These are phyloP conservation scores for Clitarchus hookeri DNA, from an alignment of 2,888 invertebrate species.

Conservation along the genomic window DNA sequence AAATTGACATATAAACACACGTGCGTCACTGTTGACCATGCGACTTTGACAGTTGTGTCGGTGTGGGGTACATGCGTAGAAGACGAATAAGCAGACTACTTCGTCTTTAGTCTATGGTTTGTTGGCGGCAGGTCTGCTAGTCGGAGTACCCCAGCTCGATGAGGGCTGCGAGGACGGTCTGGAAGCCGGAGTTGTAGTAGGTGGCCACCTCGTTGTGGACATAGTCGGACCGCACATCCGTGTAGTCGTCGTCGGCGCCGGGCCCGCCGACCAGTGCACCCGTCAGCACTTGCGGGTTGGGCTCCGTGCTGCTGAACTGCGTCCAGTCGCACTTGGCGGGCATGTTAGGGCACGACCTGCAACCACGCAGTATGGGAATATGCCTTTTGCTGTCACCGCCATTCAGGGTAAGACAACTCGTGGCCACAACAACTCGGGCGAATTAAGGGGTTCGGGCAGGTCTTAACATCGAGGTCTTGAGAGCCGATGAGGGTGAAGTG, in stretches of 20 bases:
- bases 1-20: too few relatives aligned
- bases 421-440: too few relatives aligned
- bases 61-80: too few relatives aligned
- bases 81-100: too few relatives aligned
- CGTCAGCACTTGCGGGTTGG: conserved; percentile 46
- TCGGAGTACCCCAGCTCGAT: conserved; percentile 28
- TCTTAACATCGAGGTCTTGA: too few relatives aligned
- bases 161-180: conserved; percentile 43
- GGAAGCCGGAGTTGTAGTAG: conserved; percentile 47
- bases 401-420: too few relatives aligned
- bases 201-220: conserved; percentile 46
- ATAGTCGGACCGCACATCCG: conserved; percentile 46
- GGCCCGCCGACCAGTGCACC: conserved; percentile 50
- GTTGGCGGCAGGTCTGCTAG: neutral
- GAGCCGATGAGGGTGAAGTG: too few relatives aligned
- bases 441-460: too few relatives aligned
- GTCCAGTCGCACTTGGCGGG: conserved; percentile 46
- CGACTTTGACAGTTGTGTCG: too few relatives aligned
- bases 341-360: conserved; percentile 43
- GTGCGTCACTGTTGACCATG: too few relatives aligned
- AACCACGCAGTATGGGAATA: neutral
- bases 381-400: too few relatives aligned
- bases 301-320: conserved; percentile 40
- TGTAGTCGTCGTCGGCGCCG: conserved; percentile 45
- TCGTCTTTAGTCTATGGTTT: too few relatives aligned